These are phyloP conservation scores for Thomomys bottae DNA, from an alignment of 2,113 vertebrate species.

Conservation along the genomic window DNA sequence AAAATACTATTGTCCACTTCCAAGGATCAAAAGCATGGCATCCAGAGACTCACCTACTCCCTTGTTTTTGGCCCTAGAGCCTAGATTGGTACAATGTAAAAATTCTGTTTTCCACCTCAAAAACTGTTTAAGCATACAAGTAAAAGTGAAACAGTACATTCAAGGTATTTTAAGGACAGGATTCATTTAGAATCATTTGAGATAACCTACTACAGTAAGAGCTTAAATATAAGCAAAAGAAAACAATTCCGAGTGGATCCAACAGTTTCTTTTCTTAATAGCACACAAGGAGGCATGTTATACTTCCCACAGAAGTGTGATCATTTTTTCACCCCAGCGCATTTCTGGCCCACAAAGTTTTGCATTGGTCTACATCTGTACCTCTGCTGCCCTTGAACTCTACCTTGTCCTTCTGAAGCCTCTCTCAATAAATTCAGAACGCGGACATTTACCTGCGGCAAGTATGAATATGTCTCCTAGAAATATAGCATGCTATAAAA, in stretches of 20 bases:
- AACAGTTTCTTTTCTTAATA: not conserved
- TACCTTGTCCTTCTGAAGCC: conserved; percentile 55
- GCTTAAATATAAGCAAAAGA: not conserved
- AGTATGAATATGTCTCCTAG: conserved; percentile 30
- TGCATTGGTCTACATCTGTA: not conserved
- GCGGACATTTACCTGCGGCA: conserved; percentile 69
- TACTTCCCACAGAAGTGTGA: not conserved
- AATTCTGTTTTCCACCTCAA: not conserved
- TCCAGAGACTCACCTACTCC: not conserved
- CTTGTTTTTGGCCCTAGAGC: not conserved
- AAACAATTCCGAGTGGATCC: accelerated
- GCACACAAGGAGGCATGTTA: not conserved
- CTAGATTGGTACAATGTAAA: conserved; percentile 1
- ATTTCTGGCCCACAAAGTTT: not conserved
- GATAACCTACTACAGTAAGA: not conserved
- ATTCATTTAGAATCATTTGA: not conserved
- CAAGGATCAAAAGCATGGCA: not conserved
- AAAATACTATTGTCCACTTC: not conserved
- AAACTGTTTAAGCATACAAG: not conserved
- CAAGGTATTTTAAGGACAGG: not conserved
- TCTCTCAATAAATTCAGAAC: conserved; percentile 67
- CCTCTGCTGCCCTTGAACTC: conserved; percentile 64
- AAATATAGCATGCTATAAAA: conserved; percentile 74
- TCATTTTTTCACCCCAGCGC: accelerated
- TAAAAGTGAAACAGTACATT: not conserved